These are phyloP conservation scores for Crocallis elinguaria DNA, from an alignment of 2,888 invertebrate species.

Conservation along the genomic window DNA sequence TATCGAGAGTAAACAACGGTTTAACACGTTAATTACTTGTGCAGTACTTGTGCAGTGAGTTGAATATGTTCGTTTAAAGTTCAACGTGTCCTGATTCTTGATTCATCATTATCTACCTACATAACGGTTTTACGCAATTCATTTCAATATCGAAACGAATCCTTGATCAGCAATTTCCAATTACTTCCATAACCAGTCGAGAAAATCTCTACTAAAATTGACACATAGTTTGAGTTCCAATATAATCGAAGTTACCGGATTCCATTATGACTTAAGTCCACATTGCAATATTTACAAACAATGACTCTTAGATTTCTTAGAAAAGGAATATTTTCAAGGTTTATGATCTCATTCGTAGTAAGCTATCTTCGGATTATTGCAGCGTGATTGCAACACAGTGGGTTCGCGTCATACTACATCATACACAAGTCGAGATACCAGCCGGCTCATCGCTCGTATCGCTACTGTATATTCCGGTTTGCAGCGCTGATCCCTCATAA, in stretches of 20 bases:
- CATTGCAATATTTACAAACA: conserved; percentile 18
- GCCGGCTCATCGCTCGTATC: conserved; percentile 12
- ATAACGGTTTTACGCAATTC: conserved; percentile 57
- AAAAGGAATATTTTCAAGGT: conserved; percentile 17
- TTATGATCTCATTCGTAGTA: conserved; percentile 20
- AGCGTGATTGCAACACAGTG: conserved; percentile 36
- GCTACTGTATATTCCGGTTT: conserved; percentile 24
- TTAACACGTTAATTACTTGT: conserved; percentile 27
- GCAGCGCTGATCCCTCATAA: conserved; percentile 16
- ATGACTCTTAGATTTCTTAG: conserved; percentile 9
- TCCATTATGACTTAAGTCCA: background rate
- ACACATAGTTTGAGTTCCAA: background rate
- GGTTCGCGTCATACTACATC: conserved; percentile 50
- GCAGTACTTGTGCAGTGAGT: conserved; percentile 21
- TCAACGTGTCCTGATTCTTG: conserved; percentile 6
- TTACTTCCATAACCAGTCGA: too few species aligned
- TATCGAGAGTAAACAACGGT: conserved; percentile 29
- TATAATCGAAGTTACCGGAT: background rate
- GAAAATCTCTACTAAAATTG: too few species aligned
- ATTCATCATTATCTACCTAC: conserved; percentile 39
- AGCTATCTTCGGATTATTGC: conserved; percentile 30
- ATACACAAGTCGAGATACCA: conserved; percentile 46
- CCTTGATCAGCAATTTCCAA: too few species aligned
- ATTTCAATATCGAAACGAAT: conserved; percentile 40
- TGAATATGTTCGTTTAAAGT: conserved; percentile 22